Evolutionary conservation across 2,888 invertebrate genomes (phyloP), one percentile per base, ranked within the genome.

Genomic region (Xestia rhomboidea): DNA sequence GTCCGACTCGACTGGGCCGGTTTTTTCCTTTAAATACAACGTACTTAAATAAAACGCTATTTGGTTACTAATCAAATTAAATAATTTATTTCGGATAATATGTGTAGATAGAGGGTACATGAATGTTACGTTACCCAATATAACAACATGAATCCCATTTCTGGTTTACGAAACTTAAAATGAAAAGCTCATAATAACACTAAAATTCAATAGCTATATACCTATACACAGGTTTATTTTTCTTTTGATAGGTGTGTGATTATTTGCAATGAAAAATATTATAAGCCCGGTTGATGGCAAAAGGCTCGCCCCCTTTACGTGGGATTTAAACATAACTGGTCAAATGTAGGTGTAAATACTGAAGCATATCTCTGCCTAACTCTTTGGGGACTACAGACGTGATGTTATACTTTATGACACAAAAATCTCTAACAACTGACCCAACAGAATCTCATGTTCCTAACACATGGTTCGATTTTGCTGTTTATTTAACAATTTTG

Each of bases 401-500:
- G 8, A 2, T 24, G 51, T 24, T 51, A 51, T 24, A 24, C 10
- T 24, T 24, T 24, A 51, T 51, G 24, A 51, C 51, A 51, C 51
- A 24, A 24, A 49, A 51, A 51, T 24, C 10, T 51, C 24, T 51
- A 10, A 51, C 24, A 10, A 51, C 21, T 0, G 49, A 49, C 49
- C 51, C n/a, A 24, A n/a, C 54, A 54, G 11, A 54, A n/a, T 54
- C 54, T 11, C n/a, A n/a, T 49, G 46, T 49, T 44, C 13, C 15
- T 13, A 64, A 54, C 60, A 51, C 13, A 54, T 63, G 18, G 13
- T 34, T 60, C 67, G 21, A 63, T n/a, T 44, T 21, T 15, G 49
- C 41, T 68, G 49, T 80, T 57, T 60, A 60, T 51, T 62, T 49
- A 68, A 62, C 38, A 81, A 60, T 82, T 82, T 68, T 34, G 27